A percentile compares a stretch with the other conserved stretches of the same genome.
Evolutionary conservation across 2,113 vertebrate genomes (phyloP).

Genomic region (Gasterosteus aculeatus): DNA sequence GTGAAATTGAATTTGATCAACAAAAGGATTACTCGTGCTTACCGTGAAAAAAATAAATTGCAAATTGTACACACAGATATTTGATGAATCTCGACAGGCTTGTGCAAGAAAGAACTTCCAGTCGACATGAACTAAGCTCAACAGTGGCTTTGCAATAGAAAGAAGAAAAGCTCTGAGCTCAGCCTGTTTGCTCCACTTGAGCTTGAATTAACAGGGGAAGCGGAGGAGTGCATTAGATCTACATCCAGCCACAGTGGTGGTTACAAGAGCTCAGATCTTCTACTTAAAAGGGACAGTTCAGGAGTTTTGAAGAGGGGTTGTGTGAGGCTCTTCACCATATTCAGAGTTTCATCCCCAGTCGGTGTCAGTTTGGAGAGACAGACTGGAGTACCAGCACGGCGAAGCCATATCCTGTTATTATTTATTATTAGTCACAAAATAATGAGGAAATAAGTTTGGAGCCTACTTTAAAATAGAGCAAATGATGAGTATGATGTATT

Average conservation of each 20-base stretch:
- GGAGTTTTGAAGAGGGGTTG: not conserved
- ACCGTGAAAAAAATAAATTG: slow-evolving; percentile 18
- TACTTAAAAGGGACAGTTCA: not conserved
- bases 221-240: not conserved
- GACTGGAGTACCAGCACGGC: not conserved
- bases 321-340: not conserved
- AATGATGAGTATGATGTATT: not conserved
- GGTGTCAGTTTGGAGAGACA: not conserved
- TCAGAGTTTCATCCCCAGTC: not conserved
- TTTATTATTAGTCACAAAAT: too few species aligned
- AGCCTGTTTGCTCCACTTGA: slow-evolving; percentile 25
- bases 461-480: not conserved
- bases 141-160: slow-evolving; percentile 13
- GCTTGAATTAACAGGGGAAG: slow-evolving; percentile 17
- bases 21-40: slow-evolving; percentile 2
- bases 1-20: not conserved
- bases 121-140: slow-evolving; percentile 18
- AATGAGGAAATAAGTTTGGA: too few species aligned
- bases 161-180: slow-evolving; percentile 32
- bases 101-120: not conserved
- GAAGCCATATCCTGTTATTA: not conserved
- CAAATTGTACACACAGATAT: slow-evolving; percentile 12
- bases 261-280: not conserved
- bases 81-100: slow-evolving; percentile 12
- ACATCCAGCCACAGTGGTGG: not conserved